These are phyloP conservation scores for Crotalus adamanteus DNA, from an alignment of 2,797 vertebrate species.

Conservation along the genomic window DNA sequence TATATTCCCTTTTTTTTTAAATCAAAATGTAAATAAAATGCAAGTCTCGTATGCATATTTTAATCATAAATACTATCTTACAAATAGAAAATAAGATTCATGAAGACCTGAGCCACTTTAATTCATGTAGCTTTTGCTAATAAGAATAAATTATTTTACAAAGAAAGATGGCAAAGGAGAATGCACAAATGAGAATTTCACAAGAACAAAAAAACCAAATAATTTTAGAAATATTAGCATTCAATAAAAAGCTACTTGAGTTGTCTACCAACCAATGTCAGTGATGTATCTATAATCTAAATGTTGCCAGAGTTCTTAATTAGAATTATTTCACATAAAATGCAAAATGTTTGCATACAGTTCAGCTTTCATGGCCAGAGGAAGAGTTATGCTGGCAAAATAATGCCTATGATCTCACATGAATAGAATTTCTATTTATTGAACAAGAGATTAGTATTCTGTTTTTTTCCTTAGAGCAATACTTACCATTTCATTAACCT, in stretches of 20 bases:
- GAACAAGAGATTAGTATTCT: neutral
- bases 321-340: neutral
- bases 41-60: neutral
- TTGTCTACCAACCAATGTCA: neutral
- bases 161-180: neutral
- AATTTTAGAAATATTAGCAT: neutral
- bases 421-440: neutral
- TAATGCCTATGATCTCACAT: neutral
- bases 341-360: neutral
- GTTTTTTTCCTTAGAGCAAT: constrained; percentile 33
- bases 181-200: neutral
- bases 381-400: neutral
- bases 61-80: neutral
- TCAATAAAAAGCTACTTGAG: neutral
- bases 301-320: neutral
- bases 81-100: constrained; percentile 7
- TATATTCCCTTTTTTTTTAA: constrained; percentile 37
- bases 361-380: neutral
- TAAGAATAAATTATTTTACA: neutral
- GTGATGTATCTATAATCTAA: neutral
- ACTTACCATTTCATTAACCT: constrained; percentile 91
- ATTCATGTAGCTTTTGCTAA: neutral
- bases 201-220: neutral
- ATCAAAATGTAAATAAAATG: constrained; percentile 55
- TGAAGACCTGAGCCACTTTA: neutral